Percentiles rank a stretch among this genome's conserved stretches.
phyloP scores from a whole-genome alignment of 2,888 invertebrate genomes.

The Philaethria dido region DNA sequence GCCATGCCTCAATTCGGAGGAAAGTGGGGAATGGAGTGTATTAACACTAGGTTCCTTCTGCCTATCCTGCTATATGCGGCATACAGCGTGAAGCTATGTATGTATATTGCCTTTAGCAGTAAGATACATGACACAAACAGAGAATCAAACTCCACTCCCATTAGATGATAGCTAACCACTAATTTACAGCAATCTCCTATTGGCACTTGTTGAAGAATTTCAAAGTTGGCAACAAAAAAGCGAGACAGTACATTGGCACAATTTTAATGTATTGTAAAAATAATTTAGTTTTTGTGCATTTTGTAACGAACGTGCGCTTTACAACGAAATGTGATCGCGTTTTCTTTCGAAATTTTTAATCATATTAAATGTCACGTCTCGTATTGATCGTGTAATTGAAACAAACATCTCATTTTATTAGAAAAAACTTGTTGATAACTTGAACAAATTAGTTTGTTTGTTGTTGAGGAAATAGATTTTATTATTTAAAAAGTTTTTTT shows the following conservation, averaged over 20 bases:
- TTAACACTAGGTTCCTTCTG: no score
- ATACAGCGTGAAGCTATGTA: not conserved
- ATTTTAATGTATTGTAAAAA: slow-evolving; percentile 17
- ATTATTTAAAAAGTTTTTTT: no score
- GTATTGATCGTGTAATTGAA: not conserved
- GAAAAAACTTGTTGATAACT: no score
- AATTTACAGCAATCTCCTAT: not conserved
- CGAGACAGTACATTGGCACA: slow-evolving; percentile 5
- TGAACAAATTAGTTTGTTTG: no score
- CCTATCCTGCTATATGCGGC: no score
- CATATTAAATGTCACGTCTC: slow-evolving; percentile 1
- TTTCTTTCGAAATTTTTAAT: not conserved
- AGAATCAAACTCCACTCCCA: not conserved
- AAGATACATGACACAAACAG: not conserved
- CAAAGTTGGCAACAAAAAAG: slow-evolving; percentile 20
- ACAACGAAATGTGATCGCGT: not conserved
- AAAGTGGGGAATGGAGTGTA: no score
- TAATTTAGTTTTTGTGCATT: slow-evolving; percentile 20
- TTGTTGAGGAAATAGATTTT: no score
- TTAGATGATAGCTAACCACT: not conserved
- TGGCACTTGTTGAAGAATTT: slow-evolving; percentile 17
- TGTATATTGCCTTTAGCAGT: no score
- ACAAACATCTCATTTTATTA: no score
- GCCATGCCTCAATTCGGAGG: no score
- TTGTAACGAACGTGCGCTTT: slow-evolving; percentile 6